Percentiles rank a stretch among this genome's conserved stretches.
These are phyloP conservation scores for Cebidichthys violaceus DNA, from an alignment of 2,113 vertebrate species.

Conservation along the genomic window DNA sequence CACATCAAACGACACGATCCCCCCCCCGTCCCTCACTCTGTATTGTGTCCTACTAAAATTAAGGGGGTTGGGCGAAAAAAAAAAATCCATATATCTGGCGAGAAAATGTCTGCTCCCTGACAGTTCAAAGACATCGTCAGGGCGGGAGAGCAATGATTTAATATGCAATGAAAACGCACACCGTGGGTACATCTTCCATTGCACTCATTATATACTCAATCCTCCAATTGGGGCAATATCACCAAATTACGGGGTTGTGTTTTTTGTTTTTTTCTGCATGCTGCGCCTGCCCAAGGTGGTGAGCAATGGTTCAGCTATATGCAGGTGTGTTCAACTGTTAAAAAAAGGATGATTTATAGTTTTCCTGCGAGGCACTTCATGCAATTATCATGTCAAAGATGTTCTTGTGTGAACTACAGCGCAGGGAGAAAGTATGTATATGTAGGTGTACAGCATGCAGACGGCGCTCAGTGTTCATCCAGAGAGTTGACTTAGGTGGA, in stretches of 20 bases:
- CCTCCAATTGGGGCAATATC: slow-evolving; percentile 67
- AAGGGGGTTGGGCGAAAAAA: slow-evolving; percentile 68
- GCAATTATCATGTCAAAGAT: slow-evolving; percentile 73
- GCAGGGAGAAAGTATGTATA: neutral
- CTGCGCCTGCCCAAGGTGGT: slow-evolving; percentile 55
- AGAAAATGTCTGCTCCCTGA: slow-evolving; percentile 63
- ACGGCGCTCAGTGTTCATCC: slow-evolving; percentile 51
- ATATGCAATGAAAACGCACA: slow-evolving; percentile 66
- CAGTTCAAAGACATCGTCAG: slow-evolving; percentile 78
- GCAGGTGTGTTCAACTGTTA: slow-evolving; percentile 65
- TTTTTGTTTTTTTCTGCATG: slow-evolving; percentile 4
- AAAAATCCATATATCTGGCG: slow-evolving; percentile 73
- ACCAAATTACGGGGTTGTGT: slow-evolving; percentile 69
- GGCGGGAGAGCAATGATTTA: slow-evolving; percentile 68
- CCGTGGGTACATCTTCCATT: slow-evolving; percentile 39
- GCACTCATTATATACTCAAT: slow-evolving; percentile 45
- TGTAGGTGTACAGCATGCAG: slow-evolving; percentile 28
- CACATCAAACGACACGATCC: slow-evolving; percentile 75
- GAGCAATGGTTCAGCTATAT: slow-evolving; percentile 48
- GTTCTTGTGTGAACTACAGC: slow-evolving; percentile 41
- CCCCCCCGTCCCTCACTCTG: slow-evolving; percentile 37
- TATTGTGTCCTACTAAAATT: slow-evolving; percentile 73
- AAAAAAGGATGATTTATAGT: slow-evolving; percentile 68
- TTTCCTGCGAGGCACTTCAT: slow-evolving; percentile 34
- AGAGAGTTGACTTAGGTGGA: slow-evolving; percentile 70